Percentiles rank a stretch among this genome's conserved stretches.
Conservation (phyloP, 2,797 vertebrate genomes). For the Peromyscus eremicus region DNA sequence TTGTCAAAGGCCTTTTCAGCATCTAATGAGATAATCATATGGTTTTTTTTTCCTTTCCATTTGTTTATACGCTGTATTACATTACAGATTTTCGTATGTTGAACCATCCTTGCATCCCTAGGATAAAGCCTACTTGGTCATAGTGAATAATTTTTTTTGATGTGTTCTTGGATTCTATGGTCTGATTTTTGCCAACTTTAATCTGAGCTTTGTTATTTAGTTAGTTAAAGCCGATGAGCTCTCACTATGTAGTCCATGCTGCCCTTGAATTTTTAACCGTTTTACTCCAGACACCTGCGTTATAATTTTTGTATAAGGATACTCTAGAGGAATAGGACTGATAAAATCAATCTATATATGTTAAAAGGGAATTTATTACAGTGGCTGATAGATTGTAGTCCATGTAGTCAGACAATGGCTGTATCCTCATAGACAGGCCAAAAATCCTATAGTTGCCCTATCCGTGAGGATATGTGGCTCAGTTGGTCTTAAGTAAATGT, state of each 20-base stretch:
- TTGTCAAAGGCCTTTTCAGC: too few relatives aligned
- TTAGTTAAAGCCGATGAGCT: not conserved
- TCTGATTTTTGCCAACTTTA: not conserved
- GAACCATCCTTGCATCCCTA: too few relatives aligned
- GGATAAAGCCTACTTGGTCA: too few relatives aligned
- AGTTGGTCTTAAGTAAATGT: not conserved
- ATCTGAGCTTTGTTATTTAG: not conserved
- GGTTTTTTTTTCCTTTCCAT: too few relatives aligned
- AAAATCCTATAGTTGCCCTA: not conserved
- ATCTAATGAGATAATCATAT: too few relatives aligned
- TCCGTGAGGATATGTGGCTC: not conserved
- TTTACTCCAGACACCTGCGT: too few relatives aligned
- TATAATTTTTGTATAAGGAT: not conserved
- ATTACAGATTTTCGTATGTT: too few relatives aligned
- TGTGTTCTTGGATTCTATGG: not conserved
- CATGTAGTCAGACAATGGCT: not conserved
- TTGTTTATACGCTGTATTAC: too few relatives aligned
- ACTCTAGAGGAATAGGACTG: not conserved
- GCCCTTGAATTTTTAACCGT: not conserved
- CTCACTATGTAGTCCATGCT: not conserved
- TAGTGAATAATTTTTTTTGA: too few relatives aligned
- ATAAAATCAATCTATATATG: not conserved
- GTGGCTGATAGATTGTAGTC: not conserved
- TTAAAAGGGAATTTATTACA: not conserved
- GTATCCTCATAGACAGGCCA: too few relatives aligned